Evolutionary conservation across 2,888 invertebrate species (phyloP), one percentile per base, ranked within the genome.

Genomic region (Lamellibrachia satsuma): DNA sequence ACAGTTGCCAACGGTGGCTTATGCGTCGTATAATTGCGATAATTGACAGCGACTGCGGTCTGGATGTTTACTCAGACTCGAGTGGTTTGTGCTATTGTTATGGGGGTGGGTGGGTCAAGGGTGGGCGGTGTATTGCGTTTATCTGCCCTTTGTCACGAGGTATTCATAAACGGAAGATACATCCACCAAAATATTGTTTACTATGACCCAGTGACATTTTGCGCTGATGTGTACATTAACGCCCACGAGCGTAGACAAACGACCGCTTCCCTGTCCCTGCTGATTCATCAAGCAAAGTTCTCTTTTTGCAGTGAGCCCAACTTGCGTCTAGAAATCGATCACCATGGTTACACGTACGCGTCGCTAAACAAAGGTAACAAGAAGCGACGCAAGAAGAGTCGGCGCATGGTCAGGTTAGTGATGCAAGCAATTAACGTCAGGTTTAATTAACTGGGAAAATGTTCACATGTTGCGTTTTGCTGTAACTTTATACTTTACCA

Each of bases 331-430:
- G 75, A n/a, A 75, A 75, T 75, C 15, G 75, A 75, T 75, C 75
- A 75, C 75, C 75, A 75, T 75, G 75, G 75, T 22, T 75, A 75
- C 75, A 1, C 22, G 22, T n/a, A 15, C 75, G 75, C 75, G 75
- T 75, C 75, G 22, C 75, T 75, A 75, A 75, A 75, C 75, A 75
- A 22, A 3, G 75, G 22, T 22, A 6, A 22, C 2, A 6, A 22
- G 75, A 75, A 75, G 75, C 75, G 75, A 75, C 11, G 75, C 75
- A 75, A 75, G 75, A 75, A 75, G 75, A 75, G 75, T 22, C 75
- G 75, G 4, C 75, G 75, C 15, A 75, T 75, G 75, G 75, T 75
- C 75, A 75, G 75, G 75, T 75, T 75, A 75, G 75, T 75, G 75
- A 75, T 75, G 75, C 75, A 75, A 11, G 22, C 11, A 75, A 75